Percentiles rank a stretch among this genome's conserved stretches.
phyloP scores from a whole-genome alignment of 2,797 vertebrate species.

The Sylvilagus floridanus region DNA sequence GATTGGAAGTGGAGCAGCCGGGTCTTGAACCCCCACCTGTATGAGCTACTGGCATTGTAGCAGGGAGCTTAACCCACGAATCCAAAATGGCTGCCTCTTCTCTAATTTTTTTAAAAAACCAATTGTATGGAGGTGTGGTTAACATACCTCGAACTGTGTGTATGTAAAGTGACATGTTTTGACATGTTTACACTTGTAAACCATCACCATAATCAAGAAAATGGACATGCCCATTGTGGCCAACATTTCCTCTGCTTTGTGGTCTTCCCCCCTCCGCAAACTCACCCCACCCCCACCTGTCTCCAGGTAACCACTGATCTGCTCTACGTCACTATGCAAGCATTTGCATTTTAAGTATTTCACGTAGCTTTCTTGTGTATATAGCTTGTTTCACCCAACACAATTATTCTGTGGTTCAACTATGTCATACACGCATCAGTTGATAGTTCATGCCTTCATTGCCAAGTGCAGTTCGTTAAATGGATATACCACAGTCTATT shows the following conservation, averaged over 20 bases:
- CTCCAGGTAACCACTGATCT: neutral
- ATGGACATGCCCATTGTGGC: neutral
- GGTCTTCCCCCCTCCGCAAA: conserved; percentile 3
- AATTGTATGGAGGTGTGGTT: neutral
- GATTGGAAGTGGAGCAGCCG: too few relatives aligned
- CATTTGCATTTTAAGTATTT: conserved; percentile 46
- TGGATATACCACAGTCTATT: neutral
- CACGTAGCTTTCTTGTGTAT: neutral
- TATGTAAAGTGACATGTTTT: conserved; percentile 29
- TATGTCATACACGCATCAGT: neutral
- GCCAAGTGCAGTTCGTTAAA: neutral
- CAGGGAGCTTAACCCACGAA: too few relatives aligned
- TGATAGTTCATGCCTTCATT: neutral
- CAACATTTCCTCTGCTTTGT: neutral
- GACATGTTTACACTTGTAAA: conserved; percentile 52
- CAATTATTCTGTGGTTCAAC: neutral
- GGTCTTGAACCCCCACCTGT: too few relatives aligned
- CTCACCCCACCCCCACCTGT: neutral
- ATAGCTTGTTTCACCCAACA: neutral
- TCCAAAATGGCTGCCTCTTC: too few relatives aligned
- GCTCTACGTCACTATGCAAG: neutral
- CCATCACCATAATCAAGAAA: conserved; percentile 52
- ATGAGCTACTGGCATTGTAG: too few relatives aligned
- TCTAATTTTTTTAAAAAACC: neutral
- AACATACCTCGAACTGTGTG: neutral